Conservation (phyloP, 1,140 invertebrate species). For the Orius insidiosus region DNA sequence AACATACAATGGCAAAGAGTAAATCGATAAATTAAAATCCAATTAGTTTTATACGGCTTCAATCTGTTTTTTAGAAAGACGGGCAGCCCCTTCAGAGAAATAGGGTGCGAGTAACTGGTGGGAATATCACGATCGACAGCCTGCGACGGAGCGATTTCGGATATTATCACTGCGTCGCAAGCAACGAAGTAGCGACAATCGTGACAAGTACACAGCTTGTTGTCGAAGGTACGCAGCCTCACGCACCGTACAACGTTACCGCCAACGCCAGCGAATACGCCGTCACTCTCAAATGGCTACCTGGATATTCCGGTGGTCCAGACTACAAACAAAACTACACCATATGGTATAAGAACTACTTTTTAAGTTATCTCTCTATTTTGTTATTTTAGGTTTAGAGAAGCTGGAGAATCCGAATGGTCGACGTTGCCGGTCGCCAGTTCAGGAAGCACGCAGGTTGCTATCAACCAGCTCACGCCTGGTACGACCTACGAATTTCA, state of each 20-base stretch:
- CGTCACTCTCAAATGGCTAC: conserved; percentile 78
- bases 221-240: conserved; percentile 88
- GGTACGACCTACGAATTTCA: conserved; percentile 91
- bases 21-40: conserved; percentile 20
- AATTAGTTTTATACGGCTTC: background rate
- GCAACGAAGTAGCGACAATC: conserved; percentile 87
- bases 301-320: conserved; percentile 85
- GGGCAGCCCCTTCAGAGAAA: conserved; percentile 55
- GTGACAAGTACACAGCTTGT: conserved; percentile 76
- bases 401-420: conserved; percentile 70
- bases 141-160: conserved; percentile 80
- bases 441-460: conserved; percentile 71
- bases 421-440: conserved; percentile 83
- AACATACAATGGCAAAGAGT: conserved; percentile 78
- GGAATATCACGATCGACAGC: conserved; percentile 82
- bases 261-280: conserved; percentile 73
- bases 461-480: conserved; percentile 75
- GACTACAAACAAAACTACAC: conserved; percentile 89
- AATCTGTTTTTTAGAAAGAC: conserved; percentile 41
- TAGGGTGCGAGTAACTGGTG: conserved; percentile 54
- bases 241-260: conserved; percentile 86
- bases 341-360: conserved; percentile 45
- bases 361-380: conserved; percentile 3
- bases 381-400: conserved; percentile 69
- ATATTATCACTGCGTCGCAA: conserved; percentile 84